Percentiles rank a stretch among this genome's conserved stretches.
Evolutionary conservation across 1,140 invertebrate species (phyloP).

Genomic region (Cherax quadricarinatus): DNA sequence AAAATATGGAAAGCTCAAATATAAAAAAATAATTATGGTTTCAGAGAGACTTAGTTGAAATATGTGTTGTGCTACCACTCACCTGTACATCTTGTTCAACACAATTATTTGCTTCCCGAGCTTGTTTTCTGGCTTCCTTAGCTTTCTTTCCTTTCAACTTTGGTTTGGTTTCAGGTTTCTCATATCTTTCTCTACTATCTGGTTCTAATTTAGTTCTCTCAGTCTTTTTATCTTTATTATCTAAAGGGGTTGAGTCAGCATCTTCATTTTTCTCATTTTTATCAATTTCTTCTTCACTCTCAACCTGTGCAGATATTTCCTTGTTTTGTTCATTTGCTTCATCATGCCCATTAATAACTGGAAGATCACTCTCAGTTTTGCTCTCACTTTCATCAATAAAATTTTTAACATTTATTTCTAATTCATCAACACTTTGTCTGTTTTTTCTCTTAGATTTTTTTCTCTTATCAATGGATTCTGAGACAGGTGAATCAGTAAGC

Average conservation of each 20-base stretch:
- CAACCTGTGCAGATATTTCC: not conserved
- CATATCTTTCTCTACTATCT: not conserved
- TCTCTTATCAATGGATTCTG: not conserved
- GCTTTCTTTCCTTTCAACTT: slow-evolving; percentile 53
- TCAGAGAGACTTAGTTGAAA: too few species aligned
- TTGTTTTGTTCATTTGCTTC: not conserved
- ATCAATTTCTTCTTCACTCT: not conserved
- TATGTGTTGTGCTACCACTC: not conserved
- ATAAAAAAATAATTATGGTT: too few species aligned
- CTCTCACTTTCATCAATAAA: not conserved
- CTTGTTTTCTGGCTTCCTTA: slow-evolving; percentile 22
- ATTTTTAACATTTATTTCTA: not conserved
- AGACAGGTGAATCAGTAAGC: not conserved
- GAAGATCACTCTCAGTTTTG: not conserved
- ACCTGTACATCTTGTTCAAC: slow-evolving; percentile 7
- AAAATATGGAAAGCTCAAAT: too few species aligned
- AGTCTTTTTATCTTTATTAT: not conserved
- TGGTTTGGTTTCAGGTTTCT: slow-evolving; percentile 2
- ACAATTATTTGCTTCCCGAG: slow-evolving; percentile 12
- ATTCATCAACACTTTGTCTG: not conserved
- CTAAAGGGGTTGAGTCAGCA: not conserved
- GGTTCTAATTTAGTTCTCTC: not conserved
- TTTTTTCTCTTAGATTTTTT: slow-evolving; percentile 36
- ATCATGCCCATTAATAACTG: not conserved
- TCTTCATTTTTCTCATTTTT: not conserved